Evolutionary conservation across 2,113 vertebrate genomes (phyloP), one percentile per base, ranked within the genome.

Genomic region (Grantiella picta): DNA sequence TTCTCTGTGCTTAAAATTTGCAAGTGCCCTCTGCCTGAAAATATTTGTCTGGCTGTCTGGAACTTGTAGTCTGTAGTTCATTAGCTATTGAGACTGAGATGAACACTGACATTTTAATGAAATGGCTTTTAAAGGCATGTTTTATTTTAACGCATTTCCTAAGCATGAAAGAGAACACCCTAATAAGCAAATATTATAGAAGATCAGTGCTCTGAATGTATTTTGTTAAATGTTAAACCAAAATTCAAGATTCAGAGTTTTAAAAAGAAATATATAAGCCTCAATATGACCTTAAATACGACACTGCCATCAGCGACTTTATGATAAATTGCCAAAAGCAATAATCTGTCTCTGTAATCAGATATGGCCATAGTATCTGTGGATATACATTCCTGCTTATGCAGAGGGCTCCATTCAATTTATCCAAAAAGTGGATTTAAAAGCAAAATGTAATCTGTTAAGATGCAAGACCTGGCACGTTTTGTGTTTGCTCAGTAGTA

Each of bases 391-490:
- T 91, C 88, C 90, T 90, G 65, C 77, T 84, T 94, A 63, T 84
- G 53, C 69, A 87, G 60, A 76, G 10, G 27, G 7, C 23, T 92
- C 75, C 24, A 17, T 84, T 92, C 24, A 89, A 6, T 89, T 92
- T 5, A 84, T 90, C 29, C 81, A 73, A 93, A 92, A 82, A 76
- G 22, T 63, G 42, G 24, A 64, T 86, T 91, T 92, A 59, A 89
- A 91, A 91, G 83, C 60, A 84, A 73, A 94, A 86, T 6, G 5
- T 38, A 65, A 82, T 87, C 75, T 90, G 29, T 82, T 94, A 72
- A 95, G 66, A 92, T 92, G 87, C 57, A 96, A 87, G 81, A 65
- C 79, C 50, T 79, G 70, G 82, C 45, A 82, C 89, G 53, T 79
- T 88, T 90, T 79, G 7, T 79, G 42, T 90, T 92, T 61, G 53